phyloP scores from a whole-genome alignment of 1,140 invertebrate genomes.

The Brachystomella parvula region DNA sequence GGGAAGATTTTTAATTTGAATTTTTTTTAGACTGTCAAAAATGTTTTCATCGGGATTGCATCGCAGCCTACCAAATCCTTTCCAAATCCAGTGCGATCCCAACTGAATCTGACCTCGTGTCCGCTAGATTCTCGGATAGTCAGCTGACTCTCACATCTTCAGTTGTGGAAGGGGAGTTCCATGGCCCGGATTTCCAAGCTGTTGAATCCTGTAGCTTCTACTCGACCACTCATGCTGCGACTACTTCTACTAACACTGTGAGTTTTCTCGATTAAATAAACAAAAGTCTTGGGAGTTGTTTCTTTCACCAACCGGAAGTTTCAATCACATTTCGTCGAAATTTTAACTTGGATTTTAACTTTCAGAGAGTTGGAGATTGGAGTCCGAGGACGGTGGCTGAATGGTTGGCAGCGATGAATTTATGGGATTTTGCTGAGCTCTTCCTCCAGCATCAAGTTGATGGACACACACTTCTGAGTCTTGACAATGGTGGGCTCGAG shows the following conservation, averaged over 20 bases:
- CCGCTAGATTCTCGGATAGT: not conserved
- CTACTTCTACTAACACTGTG: slow-evolving; percentile 14
- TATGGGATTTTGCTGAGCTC: slow-evolving; percentile 28
- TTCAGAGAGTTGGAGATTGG: slow-evolving; percentile 25
- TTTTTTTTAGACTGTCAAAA: slow-evolving; percentile 27
- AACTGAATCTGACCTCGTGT: no score
- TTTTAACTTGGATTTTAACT: not conserved
- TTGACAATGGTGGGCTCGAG: slow-evolving; percentile 22
- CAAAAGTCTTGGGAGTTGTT: no score
- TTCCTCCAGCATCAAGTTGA: slow-evolving; percentile 21
- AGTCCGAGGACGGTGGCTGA: slow-evolving; percentile 18
- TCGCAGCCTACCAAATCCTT: slow-evolving; percentile 20
- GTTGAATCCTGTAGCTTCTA: slow-evolving; percentile 25
- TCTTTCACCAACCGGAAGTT: not conserved
- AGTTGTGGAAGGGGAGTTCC: slow-evolving; percentile 11
- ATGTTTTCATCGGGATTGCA: slow-evolving; percentile 29
- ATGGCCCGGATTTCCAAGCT: slow-evolving; percentile 9
- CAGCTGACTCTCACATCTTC: not conserved
- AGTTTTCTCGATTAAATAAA: not conserved
- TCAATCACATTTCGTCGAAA: not conserved
- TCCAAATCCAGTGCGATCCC: no score
- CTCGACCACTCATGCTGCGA: slow-evolving; percentile 3
- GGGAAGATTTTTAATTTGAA: not conserved
- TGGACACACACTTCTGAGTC: slow-evolving; percentile 23
- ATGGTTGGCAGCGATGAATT: slow-evolving; percentile 27